Percentiles rank a stretch among this genome's conserved stretches.
Evolutionary conservation across 2,797 vertebrate species (phyloP).

Genomic region (Simalia tracyae): DNA sequence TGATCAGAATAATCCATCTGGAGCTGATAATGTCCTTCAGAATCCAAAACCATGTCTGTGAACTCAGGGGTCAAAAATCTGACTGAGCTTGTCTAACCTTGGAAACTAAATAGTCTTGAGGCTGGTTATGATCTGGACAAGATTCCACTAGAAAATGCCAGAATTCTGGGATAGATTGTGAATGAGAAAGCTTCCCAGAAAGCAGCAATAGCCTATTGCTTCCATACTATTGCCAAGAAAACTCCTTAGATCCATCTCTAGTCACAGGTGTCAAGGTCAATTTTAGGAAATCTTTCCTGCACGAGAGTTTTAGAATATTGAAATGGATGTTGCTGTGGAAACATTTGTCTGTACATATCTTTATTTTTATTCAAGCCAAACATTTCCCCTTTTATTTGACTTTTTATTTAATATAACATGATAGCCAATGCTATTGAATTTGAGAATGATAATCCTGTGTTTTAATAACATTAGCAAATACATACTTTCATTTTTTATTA

Average conservation of each 20-base stretch:
- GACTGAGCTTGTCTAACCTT: not conserved
- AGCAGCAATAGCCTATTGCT: too few relatives aligned
- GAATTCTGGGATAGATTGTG: not conserved
- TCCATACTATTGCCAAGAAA: too few relatives aligned
- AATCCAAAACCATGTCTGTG: too few relatives aligned
- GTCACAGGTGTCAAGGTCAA: too few relatives aligned
- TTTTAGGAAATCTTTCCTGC: too few relatives aligned
- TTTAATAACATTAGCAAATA: slow-evolving; percentile 4
- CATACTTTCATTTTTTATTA: not conserved
- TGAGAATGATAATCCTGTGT: not conserved
- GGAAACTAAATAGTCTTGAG: not conserved
- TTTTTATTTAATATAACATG: not conserved
- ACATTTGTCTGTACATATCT: not conserved
- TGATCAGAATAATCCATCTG: not conserved
- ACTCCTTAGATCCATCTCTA: too few relatives aligned
- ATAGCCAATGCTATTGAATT: not conserved
- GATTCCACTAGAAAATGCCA: not conserved
- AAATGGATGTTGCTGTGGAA: not conserved
- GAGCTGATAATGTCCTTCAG: not conserved
- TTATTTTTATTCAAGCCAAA: not conserved
- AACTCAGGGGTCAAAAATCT: not conserved
- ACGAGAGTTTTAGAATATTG: not conserved
- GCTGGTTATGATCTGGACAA: not conserved
- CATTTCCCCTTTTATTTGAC: not conserved
- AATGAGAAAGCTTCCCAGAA: not conserved